Base-by-base conservation (phyloP, 37 sponge, comb jelly and placozoan genomes). In the Hormiphora californensis region DNA sequence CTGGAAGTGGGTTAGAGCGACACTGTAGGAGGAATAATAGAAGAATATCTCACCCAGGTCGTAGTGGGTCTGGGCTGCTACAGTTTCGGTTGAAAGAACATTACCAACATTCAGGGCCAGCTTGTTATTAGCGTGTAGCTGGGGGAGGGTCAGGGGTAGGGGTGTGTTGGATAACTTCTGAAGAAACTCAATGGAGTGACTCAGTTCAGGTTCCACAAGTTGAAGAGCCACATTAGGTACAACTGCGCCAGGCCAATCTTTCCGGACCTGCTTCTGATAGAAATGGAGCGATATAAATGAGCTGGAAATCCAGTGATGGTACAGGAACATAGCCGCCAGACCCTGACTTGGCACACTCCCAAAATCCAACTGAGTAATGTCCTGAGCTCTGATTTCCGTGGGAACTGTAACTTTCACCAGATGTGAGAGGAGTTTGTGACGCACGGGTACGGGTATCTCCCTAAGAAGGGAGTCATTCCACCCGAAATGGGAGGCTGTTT, bases 381-480 rank as follows among this genome's bases (percentile, higher is more conserved):
- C 81, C 43, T 73, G 81, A 9, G 81, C 81, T 2, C 81, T 39
- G 1, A 73, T 46, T 73, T 73, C 81, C 23, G 43, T 46, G 12
- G 81, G 81, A 0, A 73, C 81, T 73, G 81, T 73, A 1, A 73
- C 81, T 73, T 73, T 73, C 4, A 73, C 81, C 5, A 73, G 81
- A 17, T 73, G 38, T 0, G 81, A 73, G 1, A 73, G 38, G 0
- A 73, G 46, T 21, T 73, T 73, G 17, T 73, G 81, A n/a, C 81
- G 40, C 4, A 73, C 43, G 4, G 81, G 35, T 43, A 46, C 43
- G 5, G 81, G 44, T 8, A 73, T 73, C 23, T 73, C 35, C 5
- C 17, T 9, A 27, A 73, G 81, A 4, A 73, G 1, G 1, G 40
- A 43, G 43, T 73, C 46, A 1, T 73, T 73, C 81, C 81, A 73